These are phyloP conservation scores for Nephrotoma guestfalica DNA, from an alignment of 2,888 invertebrate genomes.

Conservation along the genomic window DNA sequence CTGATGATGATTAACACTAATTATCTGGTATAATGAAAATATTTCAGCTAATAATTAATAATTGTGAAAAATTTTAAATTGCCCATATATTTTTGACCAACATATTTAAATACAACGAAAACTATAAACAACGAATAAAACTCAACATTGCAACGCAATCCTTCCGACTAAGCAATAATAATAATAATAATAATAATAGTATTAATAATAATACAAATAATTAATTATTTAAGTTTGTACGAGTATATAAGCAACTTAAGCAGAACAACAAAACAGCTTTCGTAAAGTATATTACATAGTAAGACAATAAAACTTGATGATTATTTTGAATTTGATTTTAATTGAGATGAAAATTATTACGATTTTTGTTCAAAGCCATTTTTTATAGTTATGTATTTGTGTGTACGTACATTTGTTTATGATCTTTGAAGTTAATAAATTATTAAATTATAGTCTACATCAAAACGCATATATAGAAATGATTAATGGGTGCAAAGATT, in stretches of 20 bases:
- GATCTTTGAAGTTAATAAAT: background rate
- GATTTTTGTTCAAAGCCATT: background rate
- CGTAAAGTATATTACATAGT: background rate
- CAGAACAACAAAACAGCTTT: background rate
- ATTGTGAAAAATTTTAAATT: background rate
- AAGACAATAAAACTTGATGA: background rate
- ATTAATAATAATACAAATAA: background rate
- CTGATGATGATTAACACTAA: background rate
- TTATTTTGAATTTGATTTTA: background rate
- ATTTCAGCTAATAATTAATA: background rate
- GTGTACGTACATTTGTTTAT: background rate
- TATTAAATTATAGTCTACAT: background rate
- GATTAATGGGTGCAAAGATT: background rate
- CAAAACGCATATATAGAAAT: background rate
- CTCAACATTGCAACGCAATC: background rate
- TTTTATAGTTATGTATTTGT: background rate
- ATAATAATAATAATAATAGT: background rate
- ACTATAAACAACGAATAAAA: background rate
- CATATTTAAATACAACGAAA: background rate
- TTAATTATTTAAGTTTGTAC: background rate
- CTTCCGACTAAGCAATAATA: background rate
- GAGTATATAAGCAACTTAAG: background rate
- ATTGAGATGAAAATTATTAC: background rate
- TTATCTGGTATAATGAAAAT: background rate
- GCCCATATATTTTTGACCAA: too few relatives aligned